These are phyloP conservation scores for Scytalopus superciliaris DNA, from an alignment of 2,113 vertebrate genomes.

Conservation along the genomic window DNA sequence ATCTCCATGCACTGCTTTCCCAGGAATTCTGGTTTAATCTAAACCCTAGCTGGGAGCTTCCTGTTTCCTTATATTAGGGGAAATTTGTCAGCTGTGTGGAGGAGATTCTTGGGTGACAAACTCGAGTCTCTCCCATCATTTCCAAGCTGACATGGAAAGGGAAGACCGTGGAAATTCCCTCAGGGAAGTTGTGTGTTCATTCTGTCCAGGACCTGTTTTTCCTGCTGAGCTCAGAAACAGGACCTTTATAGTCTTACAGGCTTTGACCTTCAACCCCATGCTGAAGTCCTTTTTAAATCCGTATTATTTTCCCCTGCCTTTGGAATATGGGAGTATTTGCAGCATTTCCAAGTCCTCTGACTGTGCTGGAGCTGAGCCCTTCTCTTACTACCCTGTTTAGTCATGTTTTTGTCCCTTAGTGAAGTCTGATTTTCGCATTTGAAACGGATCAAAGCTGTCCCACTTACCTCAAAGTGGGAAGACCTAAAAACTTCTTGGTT, in stretches of 20 bases:
- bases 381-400: not conserved
- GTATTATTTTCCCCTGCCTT: not conserved
- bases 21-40: not conserved
- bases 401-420: not conserved
- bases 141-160: not conserved
- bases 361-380: not conserved
- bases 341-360: not conserved
- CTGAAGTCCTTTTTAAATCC: not conserved
- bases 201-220: not conserved
- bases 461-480: not conserved
- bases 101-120: not conserved
- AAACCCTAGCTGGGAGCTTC: not conserved
- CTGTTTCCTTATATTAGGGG: not conserved
- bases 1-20: not conserved
- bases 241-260: not conserved
- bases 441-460: constrained; percentile 21
- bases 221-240: not conserved
- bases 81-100: not conserved
- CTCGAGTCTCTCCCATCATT: not conserved
- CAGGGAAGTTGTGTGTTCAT: not conserved
- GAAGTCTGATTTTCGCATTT: not conserved
- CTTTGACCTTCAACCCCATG: not conserved
- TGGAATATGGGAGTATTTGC: not conserved
- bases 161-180: not conserved
- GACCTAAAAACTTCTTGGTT: not conserved